phyloP scores from a whole-genome alignment of 2,113 vertebrate genomes.

The Chaetodon auriga region DNA sequence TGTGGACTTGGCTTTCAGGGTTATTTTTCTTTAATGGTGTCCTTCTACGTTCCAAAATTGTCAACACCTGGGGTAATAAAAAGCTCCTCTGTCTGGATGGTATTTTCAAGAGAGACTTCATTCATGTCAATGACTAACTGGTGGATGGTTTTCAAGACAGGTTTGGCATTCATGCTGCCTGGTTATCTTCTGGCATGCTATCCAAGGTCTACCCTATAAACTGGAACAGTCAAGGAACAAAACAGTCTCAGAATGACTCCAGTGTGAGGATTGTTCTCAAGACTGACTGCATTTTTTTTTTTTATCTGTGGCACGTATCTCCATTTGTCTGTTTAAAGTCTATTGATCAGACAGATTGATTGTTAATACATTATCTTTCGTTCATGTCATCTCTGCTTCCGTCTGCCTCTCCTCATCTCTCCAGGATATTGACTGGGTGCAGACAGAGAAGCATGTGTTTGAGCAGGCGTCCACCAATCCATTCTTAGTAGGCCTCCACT shows the following conservation, averaged over 20 bases:
- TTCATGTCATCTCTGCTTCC: constrained; percentile 31
- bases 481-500: constrained; percentile 97
- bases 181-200: neutral
- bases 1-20: neutral
- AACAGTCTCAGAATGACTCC: neutral
- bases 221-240: neutral
- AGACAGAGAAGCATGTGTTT: constrained; percentile 99
- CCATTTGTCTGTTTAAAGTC: constrained; percentile 24
- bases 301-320: neutral
- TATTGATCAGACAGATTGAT: constrained; percentile 53
- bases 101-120: neutral
- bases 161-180: neutral
- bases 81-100: neutral
- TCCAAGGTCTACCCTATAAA: neutral
- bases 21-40: neutral
- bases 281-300: neutral
- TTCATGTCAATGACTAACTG: neutral
- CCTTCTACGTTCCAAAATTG: neutral
- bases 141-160: neutral
- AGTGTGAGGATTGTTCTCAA: neutral
- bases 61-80: neutral
- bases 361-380: constrained; percentile 20
- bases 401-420: constrained; percentile 28
- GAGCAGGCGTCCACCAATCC: constrained; percentile 98
- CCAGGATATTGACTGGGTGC: constrained; percentile 99